phyloP scores from a whole-genome alignment of 2,797 vertebrate genomes.

The Alca torda region DNA sequence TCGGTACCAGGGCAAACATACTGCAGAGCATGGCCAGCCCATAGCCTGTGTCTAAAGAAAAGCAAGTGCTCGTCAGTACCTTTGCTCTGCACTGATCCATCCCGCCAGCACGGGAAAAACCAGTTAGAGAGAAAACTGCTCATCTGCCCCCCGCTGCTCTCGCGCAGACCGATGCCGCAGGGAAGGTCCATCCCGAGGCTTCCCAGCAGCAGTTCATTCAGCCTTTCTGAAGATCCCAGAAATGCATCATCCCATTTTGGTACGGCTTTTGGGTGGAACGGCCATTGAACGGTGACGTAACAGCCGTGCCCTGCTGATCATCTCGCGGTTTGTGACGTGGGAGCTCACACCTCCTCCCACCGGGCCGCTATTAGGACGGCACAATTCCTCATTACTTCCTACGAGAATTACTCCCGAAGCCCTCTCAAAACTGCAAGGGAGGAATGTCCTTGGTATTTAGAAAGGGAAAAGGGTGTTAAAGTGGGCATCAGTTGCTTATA shows the following conservation, averaged over 20 bases:
- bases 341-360: neutral
- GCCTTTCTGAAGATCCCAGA: neutral
- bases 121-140: neutral
- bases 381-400: neutral
- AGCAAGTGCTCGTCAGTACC: neutral
- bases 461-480: neutral
- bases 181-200: rapidly evolving
- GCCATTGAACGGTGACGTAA: too few species aligned
- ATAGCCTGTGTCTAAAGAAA: too few species aligned
- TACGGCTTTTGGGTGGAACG: rapidly evolving
- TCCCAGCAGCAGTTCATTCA: neutral
- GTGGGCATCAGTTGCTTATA: neutral
- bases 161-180: rapidly evolving
- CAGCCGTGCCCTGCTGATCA: too few species aligned
- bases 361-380: rapidly evolving
- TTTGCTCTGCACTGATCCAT: neutral
- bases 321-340: rapidly evolving
- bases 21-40: neutral
- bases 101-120: rapidly evolving
- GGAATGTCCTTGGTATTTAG: neutral
- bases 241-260: neutral
- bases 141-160: neutral
- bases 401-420: neutral
- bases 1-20: too few species aligned
- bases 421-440: neutral